phyloP scores from a whole-genome alignment of 1,140 invertebrate genomes.

The Branchinecta lindahli region DNA sequence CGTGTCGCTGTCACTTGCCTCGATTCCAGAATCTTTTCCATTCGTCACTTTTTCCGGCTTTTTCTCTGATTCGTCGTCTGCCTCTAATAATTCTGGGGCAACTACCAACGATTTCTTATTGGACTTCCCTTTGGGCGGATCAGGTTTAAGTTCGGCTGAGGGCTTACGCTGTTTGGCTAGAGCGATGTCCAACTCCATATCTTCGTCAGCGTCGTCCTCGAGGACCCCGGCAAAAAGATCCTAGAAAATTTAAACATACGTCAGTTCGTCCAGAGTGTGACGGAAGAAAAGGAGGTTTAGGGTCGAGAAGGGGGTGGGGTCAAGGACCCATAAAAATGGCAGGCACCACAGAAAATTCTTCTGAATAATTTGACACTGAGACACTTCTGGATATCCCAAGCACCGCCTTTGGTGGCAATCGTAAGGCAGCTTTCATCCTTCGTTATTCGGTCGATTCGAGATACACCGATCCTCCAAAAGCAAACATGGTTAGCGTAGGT shows the following conservation, averaged over 20 bases:
- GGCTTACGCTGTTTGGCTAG: conserved; percentile 37
- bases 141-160: neutral
- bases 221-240: conserved; percentile 62
- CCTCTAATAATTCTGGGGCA: conserved; percentile 24
- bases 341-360: too few species aligned
- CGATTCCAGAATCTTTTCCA: conserved; percentile 16
- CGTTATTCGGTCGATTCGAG: too few species aligned
- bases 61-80: conserved; percentile 24
- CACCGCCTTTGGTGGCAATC: too few species aligned
- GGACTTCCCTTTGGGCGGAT: conserved; percentile 36
- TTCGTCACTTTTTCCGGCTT: conserved; percentile 14
- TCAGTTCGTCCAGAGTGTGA: conserved; percentile 6
- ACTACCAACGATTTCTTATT: conserved; percentile 39
- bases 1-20: conserved; percentile 21
- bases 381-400: too few species aligned
- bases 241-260: conserved; percentile 25
- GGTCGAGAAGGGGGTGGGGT: neutral
- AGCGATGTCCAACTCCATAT: conserved; percentile 60
- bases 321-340: too few species aligned
- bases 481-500: too few species aligned
- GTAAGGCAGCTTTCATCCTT: too few species aligned
- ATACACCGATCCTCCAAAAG: too few species aligned
- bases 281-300: conserved; percentile 12
- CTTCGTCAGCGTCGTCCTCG: conserved; percentile 63
- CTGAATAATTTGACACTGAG: too few species aligned